Evolutionary conservation across 2,888 invertebrate genomes (phyloP), one percentile per base, ranked within the genome.

Genomic region (Elaeidobius kamerunicus): DNA sequence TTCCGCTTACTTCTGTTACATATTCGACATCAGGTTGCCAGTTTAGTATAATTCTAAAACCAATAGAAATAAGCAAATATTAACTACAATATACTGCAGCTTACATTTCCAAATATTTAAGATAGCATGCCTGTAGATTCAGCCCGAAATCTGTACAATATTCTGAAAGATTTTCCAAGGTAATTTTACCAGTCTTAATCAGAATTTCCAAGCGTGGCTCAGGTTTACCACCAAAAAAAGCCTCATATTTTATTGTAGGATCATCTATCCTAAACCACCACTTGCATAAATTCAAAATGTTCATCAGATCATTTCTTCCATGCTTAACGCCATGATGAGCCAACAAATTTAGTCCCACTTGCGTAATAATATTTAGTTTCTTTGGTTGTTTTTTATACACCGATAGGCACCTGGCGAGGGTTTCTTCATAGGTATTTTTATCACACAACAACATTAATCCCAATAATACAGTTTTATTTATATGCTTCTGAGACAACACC

Each of bases 141-240:
- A 78, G 66, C 9, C 67, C 61, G 59, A 76, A 76, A 65, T 74
- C 74, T 1, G 38, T 16, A 57, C 77, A 78, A 57, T 74, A 79
- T 32, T 75, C 70, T 44, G 67, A 59, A 6, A 78, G 62, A n/a
- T 69, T 57, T 6, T 65, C 52, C n/a, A 73, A 35, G 50, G 60
- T 53, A n/a, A 67, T 40, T 12, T 52, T 17, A 15, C 62, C 43
- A 1, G 55, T 49, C 20, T 49, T 52, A 20, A 70, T 62, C 11
- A 70, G 54, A 4, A 56, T 20, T 30, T 65, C 59, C 34, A 68
- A 53, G n/a, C 65, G 57, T 17, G 58, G 41, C 12, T 57, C 55
- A 2, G 60, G 45, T 3, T 38, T 52, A 0, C 42, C 43, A 42
- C 58, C 61, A 47, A 68, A 69, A 50, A 68, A 70, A 2, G 54